These are phyloP conservation scores for Eulemur albifrons DNA, from an alignment of 2,797 vertebrate species.

Conservation along the genomic window DNA sequence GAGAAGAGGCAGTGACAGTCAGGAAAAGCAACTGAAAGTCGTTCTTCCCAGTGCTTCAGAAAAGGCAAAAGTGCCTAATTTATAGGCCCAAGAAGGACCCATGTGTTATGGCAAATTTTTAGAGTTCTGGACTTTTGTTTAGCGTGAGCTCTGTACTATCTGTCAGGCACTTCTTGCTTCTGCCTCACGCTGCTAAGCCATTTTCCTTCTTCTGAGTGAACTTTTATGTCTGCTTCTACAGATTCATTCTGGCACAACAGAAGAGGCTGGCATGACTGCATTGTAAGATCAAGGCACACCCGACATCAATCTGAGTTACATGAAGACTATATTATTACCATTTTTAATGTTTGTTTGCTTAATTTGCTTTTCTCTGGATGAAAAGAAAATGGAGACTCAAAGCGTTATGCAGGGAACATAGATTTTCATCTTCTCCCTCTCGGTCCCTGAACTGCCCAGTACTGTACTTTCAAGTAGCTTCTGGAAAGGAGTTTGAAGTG, in stretches of 20 bases:
- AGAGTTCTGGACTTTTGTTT: neutral
- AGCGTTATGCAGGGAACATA: conserved; percentile 11
- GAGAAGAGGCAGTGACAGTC: neutral
- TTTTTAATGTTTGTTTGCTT: conserved; percentile 44
- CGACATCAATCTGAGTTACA: neutral
- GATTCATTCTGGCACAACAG: neutral
- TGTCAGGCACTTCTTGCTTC: neutral
- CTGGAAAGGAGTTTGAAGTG: conserved; percentile 70
- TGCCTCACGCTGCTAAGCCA: neutral
- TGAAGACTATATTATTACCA: neutral
- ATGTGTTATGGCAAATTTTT: neutral
- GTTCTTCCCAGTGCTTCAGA: neutral
- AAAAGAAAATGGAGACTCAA: conserved; percentile 47
- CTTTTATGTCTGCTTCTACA: neutral
- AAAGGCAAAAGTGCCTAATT: neutral
- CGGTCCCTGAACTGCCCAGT: neutral
- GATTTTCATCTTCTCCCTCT: conserved; percentile 25
- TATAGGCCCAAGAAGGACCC: neutral
- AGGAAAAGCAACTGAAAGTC: neutral
- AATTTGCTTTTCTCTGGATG: conserved; percentile 12
- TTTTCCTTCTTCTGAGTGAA: neutral
- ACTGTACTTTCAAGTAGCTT: conserved; percentile 61
- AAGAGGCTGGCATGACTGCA: neutral
- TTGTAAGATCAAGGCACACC: neutral
- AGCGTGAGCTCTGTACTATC: neutral